Percentiles rank a stretch among this genome's conserved stretches.
These are phyloP conservation scores for Monodelphis domestica DNA, from an alignment of 2,797 vertebrate species.

Conservation along the genomic window DNA sequence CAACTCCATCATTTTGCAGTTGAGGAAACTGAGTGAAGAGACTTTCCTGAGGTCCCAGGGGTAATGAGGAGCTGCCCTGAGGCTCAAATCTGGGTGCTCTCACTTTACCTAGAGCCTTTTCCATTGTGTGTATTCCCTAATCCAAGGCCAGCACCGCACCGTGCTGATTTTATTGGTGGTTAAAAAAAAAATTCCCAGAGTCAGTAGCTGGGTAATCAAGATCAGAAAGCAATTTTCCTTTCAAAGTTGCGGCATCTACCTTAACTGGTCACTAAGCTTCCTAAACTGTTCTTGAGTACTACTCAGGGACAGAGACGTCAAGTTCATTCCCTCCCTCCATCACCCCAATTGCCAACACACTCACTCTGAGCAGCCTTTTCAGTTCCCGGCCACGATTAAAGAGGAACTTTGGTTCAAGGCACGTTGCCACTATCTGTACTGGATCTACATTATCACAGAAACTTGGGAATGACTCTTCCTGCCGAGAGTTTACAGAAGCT, in stretches of 20 bases:
- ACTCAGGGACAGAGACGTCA: background rate
- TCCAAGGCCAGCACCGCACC: background rate
- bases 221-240: background rate
- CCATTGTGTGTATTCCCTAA: background rate
- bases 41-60: background rate
- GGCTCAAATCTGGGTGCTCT: background rate
- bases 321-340: background rate
- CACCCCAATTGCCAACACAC: background rate
- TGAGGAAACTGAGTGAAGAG: background rate
- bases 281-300: background rate
- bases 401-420: background rate
- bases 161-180: background rate
- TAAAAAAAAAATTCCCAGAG: background rate
- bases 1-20: background rate
- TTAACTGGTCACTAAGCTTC: background rate
- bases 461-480: slow-evolving; percentile 51
- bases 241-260: background rate
- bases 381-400: background rate
- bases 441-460: background rate
- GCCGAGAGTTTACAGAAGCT: background rate
- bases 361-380: background rate
- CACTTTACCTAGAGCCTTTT: background rate
- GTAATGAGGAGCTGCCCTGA: background rate
- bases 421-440: background rate
- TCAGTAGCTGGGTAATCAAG: background rate